Evolutionary conservation across 2,888 invertebrate genomes (phyloP).

Genomic region (Dynastes tityus): DNA sequence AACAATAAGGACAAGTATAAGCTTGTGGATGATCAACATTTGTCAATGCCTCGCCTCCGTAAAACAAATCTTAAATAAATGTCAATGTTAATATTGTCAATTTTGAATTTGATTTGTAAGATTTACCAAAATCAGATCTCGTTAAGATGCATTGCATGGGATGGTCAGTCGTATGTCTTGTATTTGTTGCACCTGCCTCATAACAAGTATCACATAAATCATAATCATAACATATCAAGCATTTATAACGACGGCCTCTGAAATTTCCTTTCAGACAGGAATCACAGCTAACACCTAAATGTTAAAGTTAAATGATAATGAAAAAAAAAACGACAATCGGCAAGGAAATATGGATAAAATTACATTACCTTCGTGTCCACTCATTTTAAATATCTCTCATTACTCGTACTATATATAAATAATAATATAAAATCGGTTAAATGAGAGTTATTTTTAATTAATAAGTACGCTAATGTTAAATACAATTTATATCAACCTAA

Average conservation of each 20-base stretch:
- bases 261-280: slow-evolving; percentile 98
- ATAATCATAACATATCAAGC: slow-evolving; percentile 99
- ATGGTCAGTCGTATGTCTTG: slow-evolving; percentile 95
- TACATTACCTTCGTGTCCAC: slow-evolving; percentile 51
- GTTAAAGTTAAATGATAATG: slow-evolving; percentile 54
- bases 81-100: slow-evolving; percentile 32
- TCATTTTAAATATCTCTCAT: slow-evolving; percentile 49
- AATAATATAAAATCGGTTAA: slow-evolving; percentile 25
- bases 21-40: slow-evolving; percentile 95
- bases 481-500: slow-evolving; percentile 49
- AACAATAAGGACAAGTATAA: slow-evolving; percentile 98
- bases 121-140: slow-evolving; percentile 92
- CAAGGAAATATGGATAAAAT: not conserved
- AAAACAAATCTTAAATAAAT: slow-evolving; percentile 85
- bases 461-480: slow-evolving; percentile 29
- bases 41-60: slow-evolving; percentile 93
- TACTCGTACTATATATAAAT: slow-evolving; percentile 21
- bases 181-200: slow-evolving; percentile 92
- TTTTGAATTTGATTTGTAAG: not conserved
- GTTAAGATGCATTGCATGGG: slow-evolving; percentile 99
- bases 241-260: slow-evolving; percentile 97
- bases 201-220: slow-evolving; percentile 98
- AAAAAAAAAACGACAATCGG: slow-evolving; percentile 17
- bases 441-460: slow-evolving; percentile 23
- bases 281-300: slow-evolving; percentile 98